Base-by-base conservation (phyloP, 2,113 vertebrate species). In the Camelus dromedarius region DNA sequence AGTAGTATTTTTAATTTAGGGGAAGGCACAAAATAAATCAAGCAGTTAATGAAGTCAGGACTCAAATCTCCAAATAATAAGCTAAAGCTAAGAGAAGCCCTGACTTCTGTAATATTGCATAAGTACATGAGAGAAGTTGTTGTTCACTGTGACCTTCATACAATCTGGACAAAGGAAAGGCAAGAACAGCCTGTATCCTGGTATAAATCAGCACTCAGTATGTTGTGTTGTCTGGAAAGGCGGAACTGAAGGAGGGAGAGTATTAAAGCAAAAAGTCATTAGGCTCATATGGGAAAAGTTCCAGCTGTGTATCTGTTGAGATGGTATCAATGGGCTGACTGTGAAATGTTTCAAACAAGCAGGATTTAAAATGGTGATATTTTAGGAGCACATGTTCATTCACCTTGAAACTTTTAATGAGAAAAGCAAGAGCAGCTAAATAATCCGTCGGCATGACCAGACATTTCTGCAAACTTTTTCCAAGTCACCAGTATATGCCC, bases 331-430 rank as follows among this genome's bases (percentile, higher is more conserved):
- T 92, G 92, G 46, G 67, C 95, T 96, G 93, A 96, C 97, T 96
- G 70, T 90, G 70, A 95, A 97, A 97, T 82, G 91, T 75, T 97
- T 97, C 95, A 96, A 97, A 97, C 72, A 95, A 96, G 54, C 67
- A 83, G 81, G 76, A 87, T 96, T 93, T 98, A 76, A 98, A 97
- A 50, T 38, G 89, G 52, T 50, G 95, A 97, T 96, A 95, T 98
- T 98, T 98, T 91, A 91, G 96, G 96, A 98, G 85, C 88, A 83
- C 90, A 96, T 35, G 60, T 64, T 98, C 90, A 96, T 35, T 98
- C 91, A 97, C 97, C 95, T 98, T 98, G 85, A 97, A 98, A 96
- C 56, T 83, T 86, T 96, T 97, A 93, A 94, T 94, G 90, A 89
- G 96, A 96, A 97, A 98, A 98, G 38, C 70, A 93, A 97, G 93